These are phyloP conservation scores for Agrenia bidenticulata DNA, from an alignment of 2,888 invertebrate species.

Conservation along the genomic window DNA sequence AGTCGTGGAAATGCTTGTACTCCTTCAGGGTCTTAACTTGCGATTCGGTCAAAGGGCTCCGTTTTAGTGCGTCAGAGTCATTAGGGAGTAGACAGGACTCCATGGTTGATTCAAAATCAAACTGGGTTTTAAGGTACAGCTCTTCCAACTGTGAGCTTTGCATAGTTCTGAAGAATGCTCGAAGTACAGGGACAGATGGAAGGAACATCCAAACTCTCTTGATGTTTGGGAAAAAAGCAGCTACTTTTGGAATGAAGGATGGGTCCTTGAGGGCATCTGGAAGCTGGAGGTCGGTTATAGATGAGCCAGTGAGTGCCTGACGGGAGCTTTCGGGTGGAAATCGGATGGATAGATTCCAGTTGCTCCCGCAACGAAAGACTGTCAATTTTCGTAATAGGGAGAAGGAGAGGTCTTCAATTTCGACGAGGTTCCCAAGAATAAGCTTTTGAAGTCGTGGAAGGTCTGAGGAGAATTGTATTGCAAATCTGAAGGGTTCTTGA, in stretches of 20 bases:
- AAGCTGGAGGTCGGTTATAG: constrained; percentile 34
- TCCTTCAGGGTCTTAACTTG: constrained; percentile 32
- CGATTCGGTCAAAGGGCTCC: constrained; percentile 20
- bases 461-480: constrained; percentile 21
- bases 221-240: constrained; percentile 37
- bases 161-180: constrained; percentile 43
- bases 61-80: constrained; percentile 2
- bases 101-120: constrained; percentile 47
- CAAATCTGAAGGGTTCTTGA: constrained; percentile 27
- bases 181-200: constrained; percentile 39
- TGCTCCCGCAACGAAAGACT: constrained; percentile 44
- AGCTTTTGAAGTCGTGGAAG: constrained; percentile 28
- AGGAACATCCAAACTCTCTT: constrained; percentile 41
- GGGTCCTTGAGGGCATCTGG: constrained; percentile 47
- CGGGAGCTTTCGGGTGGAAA: constrained; percentile 28
- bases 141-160: constrained; percentile 37
- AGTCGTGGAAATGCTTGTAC: constrained; percentile 44
- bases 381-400: constrained; percentile 30
- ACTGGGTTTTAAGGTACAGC: constrained; percentile 47
- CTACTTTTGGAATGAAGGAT: constrained; percentile 35
- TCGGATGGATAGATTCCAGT: constrained; percentile 43
- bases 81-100: constrained; percentile 42
- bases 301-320: constrained; percentile 19
- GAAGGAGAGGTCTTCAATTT: constrained; percentile 41
- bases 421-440: constrained; percentile 44